phyloP scores from a whole-genome alignment of 1,140 invertebrate genomes.

The Drosophila aff. region DNA sequence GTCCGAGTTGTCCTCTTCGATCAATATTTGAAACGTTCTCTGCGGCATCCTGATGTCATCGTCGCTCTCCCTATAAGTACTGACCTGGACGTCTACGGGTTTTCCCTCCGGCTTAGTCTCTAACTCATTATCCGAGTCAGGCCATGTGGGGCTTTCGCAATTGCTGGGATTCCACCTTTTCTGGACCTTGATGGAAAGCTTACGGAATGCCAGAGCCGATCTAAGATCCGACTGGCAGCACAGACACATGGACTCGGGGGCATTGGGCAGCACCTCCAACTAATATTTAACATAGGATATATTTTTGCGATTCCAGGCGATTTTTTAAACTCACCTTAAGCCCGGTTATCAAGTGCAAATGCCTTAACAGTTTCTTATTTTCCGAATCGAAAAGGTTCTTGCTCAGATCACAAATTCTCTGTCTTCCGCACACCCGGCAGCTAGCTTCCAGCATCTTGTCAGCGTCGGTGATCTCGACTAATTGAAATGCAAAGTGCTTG shows the following conservation, averaged over 20 bases:
- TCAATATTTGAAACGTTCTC: conserved; percentile 45
- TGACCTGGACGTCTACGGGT: no score
- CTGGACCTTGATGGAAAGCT: conserved; percentile 55
- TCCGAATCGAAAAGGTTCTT: conserved; percentile 47
- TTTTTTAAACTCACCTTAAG: conserved; percentile 30
- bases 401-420: conserved; percentile 32
- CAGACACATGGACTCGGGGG: conserved; percentile 45
- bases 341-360: conserved; percentile 54
- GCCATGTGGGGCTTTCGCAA: neutral
- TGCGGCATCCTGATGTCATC: neutral
- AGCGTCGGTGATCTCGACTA: neutral
- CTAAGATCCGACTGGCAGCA: conserved; percentile 61
- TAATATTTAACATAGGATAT: conserved; percentile 2
- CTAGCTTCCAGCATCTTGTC: conserved; percentile 43
- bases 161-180: conserved; percentile 30
- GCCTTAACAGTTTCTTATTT: conserved; percentile 42
- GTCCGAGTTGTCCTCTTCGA: conserved; percentile 32
- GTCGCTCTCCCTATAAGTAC: no score
- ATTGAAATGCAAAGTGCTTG: conserved; percentile 26
- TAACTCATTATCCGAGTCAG: conserved; percentile 16
- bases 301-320: rapidly evolving
- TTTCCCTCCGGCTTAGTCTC: neutral
- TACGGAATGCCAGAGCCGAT: conserved; percentile 51
- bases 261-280: conserved; percentile 34
- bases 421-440: conserved; percentile 57